Percentiles rank a stretch among this genome's conserved stretches.
Conservation (phyloP, 2,888 invertebrate genomes). For the Schizotus pectinicornis region DNA sequence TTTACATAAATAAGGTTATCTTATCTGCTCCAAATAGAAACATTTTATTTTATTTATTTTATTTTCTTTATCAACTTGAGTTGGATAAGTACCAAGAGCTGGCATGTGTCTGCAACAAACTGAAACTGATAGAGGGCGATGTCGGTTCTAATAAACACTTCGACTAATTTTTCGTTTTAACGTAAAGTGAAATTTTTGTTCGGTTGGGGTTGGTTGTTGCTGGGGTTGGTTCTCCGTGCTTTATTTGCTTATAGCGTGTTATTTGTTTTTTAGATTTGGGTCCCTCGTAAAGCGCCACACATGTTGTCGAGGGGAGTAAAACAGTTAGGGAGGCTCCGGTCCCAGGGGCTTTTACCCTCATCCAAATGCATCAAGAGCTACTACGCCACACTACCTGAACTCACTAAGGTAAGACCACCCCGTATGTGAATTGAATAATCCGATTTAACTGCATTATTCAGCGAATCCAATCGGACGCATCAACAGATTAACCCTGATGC, state of each 20-base stretch:
- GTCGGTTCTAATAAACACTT: no score
- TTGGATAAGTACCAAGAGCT: no score
- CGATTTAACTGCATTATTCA: background rate
- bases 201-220: background rate
- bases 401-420: constrained; percentile 46
- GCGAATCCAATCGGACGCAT: constrained; percentile 1
- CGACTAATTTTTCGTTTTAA: no score
- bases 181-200: no score
- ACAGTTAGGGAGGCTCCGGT: constrained; percentile 36
- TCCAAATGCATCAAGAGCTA: constrained; percentile 23
- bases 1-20: no score
- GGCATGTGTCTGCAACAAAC: no score
- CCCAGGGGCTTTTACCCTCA: constrained; percentile 35
- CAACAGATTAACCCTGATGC: background rate
- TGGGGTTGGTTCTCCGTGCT: background rate
- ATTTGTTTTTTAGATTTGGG: background rate
- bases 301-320: constrained; percentile 41
- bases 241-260: background rate
- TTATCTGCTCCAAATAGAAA: no score
- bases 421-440: background rate
- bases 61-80: no score
- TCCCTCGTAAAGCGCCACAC: constrained; percentile 22
- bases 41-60: no score
- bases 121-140: no score
- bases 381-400: constrained; percentile 39